These are phyloP conservation scores for Felis catus DNA, from an alignment of 2,113 vertebrate species.

Conservation along the genomic window F.catus_Fca126_mat1.0 CM031413.1:21579501-21580000, in stretches of 20 bases:
- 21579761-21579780: background rate
- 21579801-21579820: background rate
- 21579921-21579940: conserved; percentile 2
- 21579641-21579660: background rate
- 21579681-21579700: background rate
- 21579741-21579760: background rate
- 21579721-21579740: background rate
- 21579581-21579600: background rate
- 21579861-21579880: background rate
- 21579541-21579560: no score
- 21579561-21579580: no score
- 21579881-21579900: background rate
- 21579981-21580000: background rate
- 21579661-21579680: background rate
- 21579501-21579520: no score
- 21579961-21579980: background rate
- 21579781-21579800: background rate
- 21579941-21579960: background rate
- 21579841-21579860: background rate
- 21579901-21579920: background rate
- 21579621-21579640: background rate
- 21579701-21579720: background rate
- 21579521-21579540: no score
- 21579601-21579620: background rate
- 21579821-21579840: conserved; percentile 3